Conservation (phyloP, 2,113 vertebrate genomes). For the Riparia riparia region DNA sequence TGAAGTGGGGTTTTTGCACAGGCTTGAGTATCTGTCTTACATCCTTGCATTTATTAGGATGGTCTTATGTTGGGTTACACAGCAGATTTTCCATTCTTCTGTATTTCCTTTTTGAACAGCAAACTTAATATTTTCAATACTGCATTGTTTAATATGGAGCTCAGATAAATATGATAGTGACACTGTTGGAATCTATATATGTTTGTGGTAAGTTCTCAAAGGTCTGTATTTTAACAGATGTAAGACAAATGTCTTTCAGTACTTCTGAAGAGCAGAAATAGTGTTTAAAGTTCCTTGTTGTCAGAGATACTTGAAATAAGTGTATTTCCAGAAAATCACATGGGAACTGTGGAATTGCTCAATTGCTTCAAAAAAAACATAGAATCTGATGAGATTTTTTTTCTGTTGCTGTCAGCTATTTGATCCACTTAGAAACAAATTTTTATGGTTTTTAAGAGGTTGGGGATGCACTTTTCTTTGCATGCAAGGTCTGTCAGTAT, state of each 20-base stretch:
- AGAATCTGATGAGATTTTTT: neutral
- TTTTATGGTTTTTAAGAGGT: neutral
- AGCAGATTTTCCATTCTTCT: neutral
- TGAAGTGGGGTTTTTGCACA: neutral
- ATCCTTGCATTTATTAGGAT: neutral
- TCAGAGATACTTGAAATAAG: neutral
- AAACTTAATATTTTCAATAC: neutral
- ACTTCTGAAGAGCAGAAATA: neutral
- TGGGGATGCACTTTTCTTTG: neutral
- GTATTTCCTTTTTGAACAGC: neutral
- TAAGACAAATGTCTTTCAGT: neutral
- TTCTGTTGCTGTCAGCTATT: neutral
- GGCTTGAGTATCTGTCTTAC: neutral
- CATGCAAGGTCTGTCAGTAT: neutral
- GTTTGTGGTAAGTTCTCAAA: neutral
- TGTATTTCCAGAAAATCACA: slow-evolving; percentile 12
- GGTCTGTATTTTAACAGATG: neutral
- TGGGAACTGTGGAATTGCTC: neutral
- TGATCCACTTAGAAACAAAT: neutral
- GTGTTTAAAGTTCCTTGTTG: neutral
- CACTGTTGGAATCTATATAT: neutral
- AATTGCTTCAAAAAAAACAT: neutral
- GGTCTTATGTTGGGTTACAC: neutral
- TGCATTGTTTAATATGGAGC: neutral
- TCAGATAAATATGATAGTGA: neutral